Conservation (phyloP, 2,797 vertebrate species). For the Petrocephalus schoutedeni region DNA sequence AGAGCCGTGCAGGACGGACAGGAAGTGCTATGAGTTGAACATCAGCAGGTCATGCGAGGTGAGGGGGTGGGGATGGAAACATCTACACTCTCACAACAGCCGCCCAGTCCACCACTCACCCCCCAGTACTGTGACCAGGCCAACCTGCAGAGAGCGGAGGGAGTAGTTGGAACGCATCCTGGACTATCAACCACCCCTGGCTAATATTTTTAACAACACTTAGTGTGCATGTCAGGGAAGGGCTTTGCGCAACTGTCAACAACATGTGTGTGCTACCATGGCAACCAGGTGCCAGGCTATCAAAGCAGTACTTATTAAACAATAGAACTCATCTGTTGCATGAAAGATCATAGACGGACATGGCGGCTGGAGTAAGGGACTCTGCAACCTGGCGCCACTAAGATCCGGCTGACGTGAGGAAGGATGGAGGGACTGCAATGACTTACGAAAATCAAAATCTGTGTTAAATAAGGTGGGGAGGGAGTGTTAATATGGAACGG, state of each 20-base stretch:
- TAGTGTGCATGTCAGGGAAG: conserved; percentile 9
- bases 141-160: conserved; percentile 21
- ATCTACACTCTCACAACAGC: background rate
- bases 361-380: background rate
- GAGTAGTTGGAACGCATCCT: background rate
- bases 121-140: conserved; percentile 15
- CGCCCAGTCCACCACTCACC: background rate
- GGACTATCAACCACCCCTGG: background rate
- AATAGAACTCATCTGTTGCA: background rate
- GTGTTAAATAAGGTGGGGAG: background rate
- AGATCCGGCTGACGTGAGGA: background rate
- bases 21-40: background rate
- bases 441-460: background rate
- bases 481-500: background rate
- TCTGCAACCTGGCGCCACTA: background rate
- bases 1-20: conserved; percentile 9
- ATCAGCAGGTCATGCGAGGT: conserved; percentile 2
- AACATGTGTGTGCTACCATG: background rate
- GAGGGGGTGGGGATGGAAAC: background rate
- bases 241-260: background rate
- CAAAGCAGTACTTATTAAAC: background rate
- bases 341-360: background rate
- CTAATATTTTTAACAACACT: background rate
- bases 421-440: background rate
- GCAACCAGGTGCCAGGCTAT: background rate